Evolutionary conservation across 64 coral and sea anemone species (phyloP).

Genomic region (Anthopleura sola): DNA sequence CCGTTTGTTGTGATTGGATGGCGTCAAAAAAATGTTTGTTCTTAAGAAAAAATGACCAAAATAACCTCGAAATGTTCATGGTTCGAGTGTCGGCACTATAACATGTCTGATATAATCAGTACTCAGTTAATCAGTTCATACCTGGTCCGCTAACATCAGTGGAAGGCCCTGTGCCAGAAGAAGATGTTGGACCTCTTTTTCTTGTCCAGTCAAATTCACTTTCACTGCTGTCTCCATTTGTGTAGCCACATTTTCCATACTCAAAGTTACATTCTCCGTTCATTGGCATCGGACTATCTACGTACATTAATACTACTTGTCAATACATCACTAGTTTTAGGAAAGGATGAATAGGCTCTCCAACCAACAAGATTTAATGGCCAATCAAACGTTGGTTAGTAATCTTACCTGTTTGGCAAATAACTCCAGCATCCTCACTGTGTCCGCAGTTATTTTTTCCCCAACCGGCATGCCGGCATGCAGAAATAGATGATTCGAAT

Average conservation of each 20-base stretch:
- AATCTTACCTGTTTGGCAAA: conserved; percentile 1
- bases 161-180: not conserved
- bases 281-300: not conserved
- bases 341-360: too few species aligned
- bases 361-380: too few species aligned
- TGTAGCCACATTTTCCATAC: not conserved
- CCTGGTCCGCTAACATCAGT: not conserved
- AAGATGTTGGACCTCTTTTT: conserved; percentile 7
- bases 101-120: too few species aligned
- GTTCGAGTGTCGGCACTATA: too few species aligned
- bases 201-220: conserved; percentile 2
- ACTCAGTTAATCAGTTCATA: not conserved
- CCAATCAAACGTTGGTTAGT: too few species aligned
- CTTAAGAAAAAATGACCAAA: too few species aligned
- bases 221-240: not conserved
- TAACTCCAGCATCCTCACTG: not conserved
- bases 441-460: conserved; percentile 1
- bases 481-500: not conserved
- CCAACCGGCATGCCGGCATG: conserved; percentile 1
- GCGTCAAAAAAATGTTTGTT: too few species aligned
- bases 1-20: too few species aligned
- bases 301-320: too few species aligned
- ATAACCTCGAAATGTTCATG: too few species aligned
- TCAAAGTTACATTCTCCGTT: conserved; percentile 4
- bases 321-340: too few species aligned